These are phyloP conservation scores for Drosophila malerkotliana DNA, from an alignment of 1,140 invertebrate species.

Conservation along the genomic window DNA sequence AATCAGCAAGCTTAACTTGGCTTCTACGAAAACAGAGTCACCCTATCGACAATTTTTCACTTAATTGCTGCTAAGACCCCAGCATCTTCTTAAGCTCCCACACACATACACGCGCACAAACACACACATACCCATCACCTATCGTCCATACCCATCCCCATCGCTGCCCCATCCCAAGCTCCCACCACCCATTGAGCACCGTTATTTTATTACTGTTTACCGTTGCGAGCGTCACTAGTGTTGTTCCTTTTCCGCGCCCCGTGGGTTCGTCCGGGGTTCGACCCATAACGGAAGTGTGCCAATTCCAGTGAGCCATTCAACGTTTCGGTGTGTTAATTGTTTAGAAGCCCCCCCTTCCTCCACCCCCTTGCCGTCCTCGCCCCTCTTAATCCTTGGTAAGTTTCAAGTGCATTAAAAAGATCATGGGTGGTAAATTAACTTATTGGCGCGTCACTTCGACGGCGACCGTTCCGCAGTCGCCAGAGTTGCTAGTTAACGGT, in stretches of 20 bases:
- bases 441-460: slow-evolving; percentile 53
- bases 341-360: slow-evolving; percentile 23
- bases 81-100: slow-evolving; percentile 11
- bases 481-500: slow-evolving; percentile 60
- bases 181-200: slow-evolving; percentile 54
- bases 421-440: slow-evolving; percentile 81
- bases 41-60: slow-evolving; percentile 73
- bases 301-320: slow-evolving; percentile 56
- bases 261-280: neutral
- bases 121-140: slow-evolving; percentile 1
- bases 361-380: neutral
- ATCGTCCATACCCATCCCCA: too few relatives aligned
- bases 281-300: slow-evolving; percentile 65
- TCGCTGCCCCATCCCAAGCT: neutral
- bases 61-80: slow-evolving; percentile 75
- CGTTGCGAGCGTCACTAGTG: slow-evolving; percentile 45
- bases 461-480: slow-evolving; percentile 43
- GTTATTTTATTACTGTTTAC: slow-evolving; percentile 78
- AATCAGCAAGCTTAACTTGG: slow-evolving; percentile 74
- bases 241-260: slow-evolving; percentile 32
- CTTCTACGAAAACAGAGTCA: slow-evolving; percentile 25
- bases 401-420: slow-evolving; percentile 81
- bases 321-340: slow-evolving; percentile 74
- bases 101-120: neutral
- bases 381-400: slow-evolving; percentile 28